These are phyloP conservation scores for Neogale vison DNA, from an alignment of 2,113 vertebrate genomes.

Conservation along the genomic window DNA sequence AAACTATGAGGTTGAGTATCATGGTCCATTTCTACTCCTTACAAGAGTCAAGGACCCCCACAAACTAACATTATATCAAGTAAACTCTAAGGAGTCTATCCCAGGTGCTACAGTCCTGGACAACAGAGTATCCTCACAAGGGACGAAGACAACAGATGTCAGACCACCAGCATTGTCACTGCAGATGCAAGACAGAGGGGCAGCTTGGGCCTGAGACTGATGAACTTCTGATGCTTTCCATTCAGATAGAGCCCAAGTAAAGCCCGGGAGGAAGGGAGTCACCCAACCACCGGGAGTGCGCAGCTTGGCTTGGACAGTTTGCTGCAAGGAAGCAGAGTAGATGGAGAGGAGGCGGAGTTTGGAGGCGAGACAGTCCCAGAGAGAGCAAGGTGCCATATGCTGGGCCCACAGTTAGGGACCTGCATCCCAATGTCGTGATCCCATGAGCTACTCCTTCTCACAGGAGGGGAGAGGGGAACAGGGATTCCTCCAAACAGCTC, in stretches of 20 bases:
- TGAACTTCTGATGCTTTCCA: background rate
- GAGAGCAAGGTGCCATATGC: background rate
- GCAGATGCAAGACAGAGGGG: background rate
- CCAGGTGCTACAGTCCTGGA: background rate
- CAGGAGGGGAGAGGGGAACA: background rate
- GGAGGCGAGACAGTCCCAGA: background rate
- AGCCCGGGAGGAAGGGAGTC: fast-evolving
- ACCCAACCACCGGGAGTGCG: background rate
- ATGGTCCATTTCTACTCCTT: background rate
- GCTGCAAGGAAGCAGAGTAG: background rate
- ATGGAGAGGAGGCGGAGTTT: background rate
- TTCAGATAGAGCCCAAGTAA: background rate
- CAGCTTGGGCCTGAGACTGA: background rate
- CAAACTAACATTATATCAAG: background rate
- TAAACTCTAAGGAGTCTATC: background rate
- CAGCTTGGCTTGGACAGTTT: background rate
- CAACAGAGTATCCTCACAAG: background rate
- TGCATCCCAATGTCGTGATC: background rate
- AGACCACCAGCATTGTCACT: background rate
- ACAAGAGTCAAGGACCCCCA: background rate
- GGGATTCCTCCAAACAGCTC: background rate
- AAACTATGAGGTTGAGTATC: background rate
- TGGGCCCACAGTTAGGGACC: background rate
- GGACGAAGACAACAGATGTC: background rate
- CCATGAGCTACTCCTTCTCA: background rate